Percentiles rank a stretch among this genome's conserved stretches.
Evolutionary conservation across 2,888 invertebrate genomes (phyloP).

Genomic region (Eurytoma adleriae): DNA sequence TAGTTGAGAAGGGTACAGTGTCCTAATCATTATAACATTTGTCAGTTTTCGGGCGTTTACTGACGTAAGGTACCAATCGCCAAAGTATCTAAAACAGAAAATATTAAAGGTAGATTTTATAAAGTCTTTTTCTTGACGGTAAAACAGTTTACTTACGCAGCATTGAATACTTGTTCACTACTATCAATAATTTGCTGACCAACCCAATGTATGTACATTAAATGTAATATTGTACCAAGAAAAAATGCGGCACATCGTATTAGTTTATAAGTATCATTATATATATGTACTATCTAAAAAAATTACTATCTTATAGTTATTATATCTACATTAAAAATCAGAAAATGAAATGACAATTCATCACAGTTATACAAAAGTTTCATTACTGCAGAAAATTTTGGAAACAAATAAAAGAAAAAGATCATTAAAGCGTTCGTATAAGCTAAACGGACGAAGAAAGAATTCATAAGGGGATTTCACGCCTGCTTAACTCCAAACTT

Average conservation of each 20-base stretch:
- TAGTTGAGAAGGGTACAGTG: neutral
- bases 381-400: neutral
- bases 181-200: constrained; percentile 32
- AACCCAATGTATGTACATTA: neutral
- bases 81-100: neutral
- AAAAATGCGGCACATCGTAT: neutral
- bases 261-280: neutral
- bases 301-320: neutral
- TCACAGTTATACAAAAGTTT: neutral
- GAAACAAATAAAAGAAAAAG: too few species aligned
- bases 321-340: too few species aligned
- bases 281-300: neutral
- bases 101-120: neutral
- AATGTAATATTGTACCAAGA: neutral
- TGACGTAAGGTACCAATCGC: neutral
- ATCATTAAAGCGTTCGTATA: too few species aligned
- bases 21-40: neutral
- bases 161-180: constrained; percentile 26
- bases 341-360: neutral
- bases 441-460: too few species aligned
- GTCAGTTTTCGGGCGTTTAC: neutral
- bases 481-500: too few species aligned
- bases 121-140: neutral
- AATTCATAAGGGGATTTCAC: too few species aligned
- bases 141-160: constrained; percentile 7